These are phyloP conservation scores for Champsocephalus esox DNA, from an alignment of 2,797 vertebrate species.

Conservation along the genomic window DNA sequence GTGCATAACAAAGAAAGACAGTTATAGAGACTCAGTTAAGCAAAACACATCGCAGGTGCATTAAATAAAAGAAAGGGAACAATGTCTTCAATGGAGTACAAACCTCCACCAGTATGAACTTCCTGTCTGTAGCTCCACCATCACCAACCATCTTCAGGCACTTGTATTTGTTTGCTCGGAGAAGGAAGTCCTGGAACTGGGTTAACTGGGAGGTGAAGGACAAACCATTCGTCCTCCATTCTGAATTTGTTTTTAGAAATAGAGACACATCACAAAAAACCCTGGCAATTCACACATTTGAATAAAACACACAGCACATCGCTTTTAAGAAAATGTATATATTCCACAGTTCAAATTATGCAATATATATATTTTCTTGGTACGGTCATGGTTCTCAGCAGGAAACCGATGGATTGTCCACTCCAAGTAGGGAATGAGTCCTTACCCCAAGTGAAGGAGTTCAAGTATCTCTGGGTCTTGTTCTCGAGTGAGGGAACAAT, in stretches of 20 bases:
- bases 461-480: too few species aligned
- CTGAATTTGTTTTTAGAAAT: slow-evolving; percentile 60
- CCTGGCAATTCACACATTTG: background rate
- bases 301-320: too few species aligned
- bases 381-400: too few species aligned
- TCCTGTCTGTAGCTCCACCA: slow-evolving; percentile 78
- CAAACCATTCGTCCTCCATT: slow-evolving; percentile 81
- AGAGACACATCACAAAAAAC: background rate
- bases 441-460: too few species aligned
- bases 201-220: slow-evolving; percentile 86
- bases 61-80: background rate
- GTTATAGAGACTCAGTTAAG: background rate
- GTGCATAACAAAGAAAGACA: background rate
- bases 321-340: too few species aligned
- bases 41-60: background rate
- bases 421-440: too few species aligned
- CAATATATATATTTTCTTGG: too few species aligned
- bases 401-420: too few species aligned
- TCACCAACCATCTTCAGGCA: slow-evolving; percentile 92
- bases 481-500: too few species aligned
- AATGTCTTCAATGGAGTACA: slow-evolving; percentile 14
- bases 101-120: slow-evolving; percentile 94
- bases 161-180: slow-evolving; percentile 94
- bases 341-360: too few species aligned
- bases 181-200: slow-evolving; percentile 93